phyloP scores from a whole-genome alignment of 2,888 invertebrate genomes.

The Meloe dianella region DNA sequence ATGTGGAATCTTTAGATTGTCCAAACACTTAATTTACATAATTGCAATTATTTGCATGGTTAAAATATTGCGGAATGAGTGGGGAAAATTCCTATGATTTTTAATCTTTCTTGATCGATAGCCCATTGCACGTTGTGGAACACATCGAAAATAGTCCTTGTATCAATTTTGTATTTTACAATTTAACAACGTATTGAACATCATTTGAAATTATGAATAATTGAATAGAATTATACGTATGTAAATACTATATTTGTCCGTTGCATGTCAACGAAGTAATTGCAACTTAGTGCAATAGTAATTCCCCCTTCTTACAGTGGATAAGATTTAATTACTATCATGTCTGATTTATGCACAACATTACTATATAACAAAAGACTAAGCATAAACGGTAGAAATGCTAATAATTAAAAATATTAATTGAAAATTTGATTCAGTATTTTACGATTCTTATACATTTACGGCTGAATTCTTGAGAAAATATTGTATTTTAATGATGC shows the following conservation, averaged over 20 bases:
- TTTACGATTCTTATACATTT: too few species aligned
- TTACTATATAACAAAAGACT: not conserved
- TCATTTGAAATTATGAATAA: not conserved
- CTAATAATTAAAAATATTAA: too few species aligned
- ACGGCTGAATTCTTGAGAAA: constrained; percentile 31
- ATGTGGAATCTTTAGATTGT: too few species aligned
- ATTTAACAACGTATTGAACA: not conserved
- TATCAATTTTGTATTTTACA: not conserved
- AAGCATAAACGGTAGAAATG: not conserved
- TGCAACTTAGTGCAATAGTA: constrained; percentile 2
- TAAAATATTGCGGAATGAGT: too few species aligned
- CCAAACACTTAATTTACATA: too few species aligned
- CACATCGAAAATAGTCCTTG: too few species aligned
- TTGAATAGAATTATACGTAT: not conserved
- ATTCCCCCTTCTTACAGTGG: constrained; percentile 6
- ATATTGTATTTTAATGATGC: constrained; percentile 38
- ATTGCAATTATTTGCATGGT: too few species aligned
- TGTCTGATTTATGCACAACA: not conserved
- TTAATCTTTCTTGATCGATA: too few species aligned
- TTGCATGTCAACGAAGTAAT: constrained; percentile 13
- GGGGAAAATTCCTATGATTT: too few species aligned
- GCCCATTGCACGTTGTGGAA: too few species aligned
- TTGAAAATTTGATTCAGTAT: not conserved
- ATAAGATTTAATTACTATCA: constrained; percentile 14
- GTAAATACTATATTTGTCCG: not conserved